Evolutionary conservation across 2,113 vertebrate species (phyloP).

Genomic region (Girardinichthys multiradiatus): DNA sequence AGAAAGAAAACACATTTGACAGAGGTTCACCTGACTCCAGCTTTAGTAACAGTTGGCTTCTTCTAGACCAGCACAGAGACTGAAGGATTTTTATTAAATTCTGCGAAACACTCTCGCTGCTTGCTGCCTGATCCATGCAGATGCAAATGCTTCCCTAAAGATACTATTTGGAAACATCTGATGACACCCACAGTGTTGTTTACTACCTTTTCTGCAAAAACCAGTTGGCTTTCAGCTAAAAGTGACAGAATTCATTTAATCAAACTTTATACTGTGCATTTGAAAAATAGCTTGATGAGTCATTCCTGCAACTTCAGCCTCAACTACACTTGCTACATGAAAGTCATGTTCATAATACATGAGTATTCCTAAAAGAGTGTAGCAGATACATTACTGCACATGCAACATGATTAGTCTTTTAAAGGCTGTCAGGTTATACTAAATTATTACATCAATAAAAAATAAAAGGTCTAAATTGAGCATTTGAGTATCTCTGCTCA

Average conservation of each 20-base stretch:
- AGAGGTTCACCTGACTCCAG: background rate
- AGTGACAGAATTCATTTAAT: background rate
- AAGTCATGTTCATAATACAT: background rate
- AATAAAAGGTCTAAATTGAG: slow-evolving; percentile 1
- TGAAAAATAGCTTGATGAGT: slow-evolving; percentile 8
- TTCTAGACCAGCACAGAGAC: slow-evolving; percentile 27
- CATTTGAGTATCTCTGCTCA: background rate
- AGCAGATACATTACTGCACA: background rate
- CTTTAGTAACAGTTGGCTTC: slow-evolving; percentile 27
- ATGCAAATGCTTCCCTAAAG: slow-evolving; percentile 19
- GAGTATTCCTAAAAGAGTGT: background rate
- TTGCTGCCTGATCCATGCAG: slow-evolving; percentile 21
- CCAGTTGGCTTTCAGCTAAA: background rate
- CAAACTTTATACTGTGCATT: slow-evolving; percentile 6
- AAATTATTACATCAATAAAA: slow-evolving; percentile 7
- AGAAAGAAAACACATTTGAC: slow-evolving; percentile 10
- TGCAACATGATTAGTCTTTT: too few species aligned
- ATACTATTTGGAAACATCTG: slow-evolving; percentile 23
- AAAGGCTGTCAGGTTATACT: background rate
- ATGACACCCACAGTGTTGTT: background rate
- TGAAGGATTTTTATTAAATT: slow-evolving; percentile 13
- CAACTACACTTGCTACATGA: slow-evolving; percentile 3
- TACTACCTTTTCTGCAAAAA: slow-evolving; percentile 15
- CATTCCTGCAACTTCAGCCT: slow-evolving; percentile 7
- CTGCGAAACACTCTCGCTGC: slow-evolving; percentile 27